Percentiles rank a stretch among this genome's conserved stretches.
Evolutionary conservation across 2,797 vertebrate species (phyloP).

Genomic region (Sciurus carolinensis): DNA sequence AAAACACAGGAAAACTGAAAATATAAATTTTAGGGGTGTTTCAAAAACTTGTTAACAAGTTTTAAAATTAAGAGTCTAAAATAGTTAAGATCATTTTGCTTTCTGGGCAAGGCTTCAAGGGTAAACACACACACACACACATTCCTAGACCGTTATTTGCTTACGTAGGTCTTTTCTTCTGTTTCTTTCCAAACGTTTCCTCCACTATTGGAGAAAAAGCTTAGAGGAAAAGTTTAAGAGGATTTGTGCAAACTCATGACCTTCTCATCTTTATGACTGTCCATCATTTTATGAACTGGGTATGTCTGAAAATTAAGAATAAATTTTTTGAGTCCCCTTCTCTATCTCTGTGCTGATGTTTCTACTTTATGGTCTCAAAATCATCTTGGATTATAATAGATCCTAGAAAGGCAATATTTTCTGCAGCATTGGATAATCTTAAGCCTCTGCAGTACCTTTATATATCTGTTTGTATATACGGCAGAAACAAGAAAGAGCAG

Average conservation of each 20-base stretch:
- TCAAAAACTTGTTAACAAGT: slow-evolving; percentile 79
- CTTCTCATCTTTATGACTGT: neutral
- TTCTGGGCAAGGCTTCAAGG: neutral
- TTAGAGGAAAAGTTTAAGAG: slow-evolving; percentile 71
- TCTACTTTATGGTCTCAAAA: slow-evolving; percentile 6
- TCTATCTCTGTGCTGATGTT: neutral
- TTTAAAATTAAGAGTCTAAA: slow-evolving; percentile 71
- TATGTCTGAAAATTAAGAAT: slow-evolving; percentile 78
- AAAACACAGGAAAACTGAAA: slow-evolving; percentile 67
- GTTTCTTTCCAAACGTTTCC: neutral
- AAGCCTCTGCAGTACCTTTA: neutral
- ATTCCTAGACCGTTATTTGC: slow-evolving; percentile 54
- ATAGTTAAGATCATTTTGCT: slow-evolving; percentile 81
- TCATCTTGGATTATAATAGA: slow-evolving; percentile 22
- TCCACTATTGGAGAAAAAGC: slow-evolving; percentile 63
- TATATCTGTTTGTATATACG: neutral
- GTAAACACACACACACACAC: too few relatives aligned
- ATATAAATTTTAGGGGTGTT: slow-evolving; percentile 55
- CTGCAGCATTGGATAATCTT: accelerated
- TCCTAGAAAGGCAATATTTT: slow-evolving; percentile 26
- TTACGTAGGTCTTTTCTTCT: slow-evolving; percentile 48
- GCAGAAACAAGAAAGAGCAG: slow-evolving; percentile 50
- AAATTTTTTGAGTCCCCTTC: neutral
- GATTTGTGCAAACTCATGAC: slow-evolving; percentile 68
- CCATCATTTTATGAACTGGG: slow-evolving; percentile 72